A percentile compares a stretch with the other conserved stretches of the same genome.
Conservation (phyloP, 1,140 invertebrate species). For the Lycorma delicatula region DNA sequence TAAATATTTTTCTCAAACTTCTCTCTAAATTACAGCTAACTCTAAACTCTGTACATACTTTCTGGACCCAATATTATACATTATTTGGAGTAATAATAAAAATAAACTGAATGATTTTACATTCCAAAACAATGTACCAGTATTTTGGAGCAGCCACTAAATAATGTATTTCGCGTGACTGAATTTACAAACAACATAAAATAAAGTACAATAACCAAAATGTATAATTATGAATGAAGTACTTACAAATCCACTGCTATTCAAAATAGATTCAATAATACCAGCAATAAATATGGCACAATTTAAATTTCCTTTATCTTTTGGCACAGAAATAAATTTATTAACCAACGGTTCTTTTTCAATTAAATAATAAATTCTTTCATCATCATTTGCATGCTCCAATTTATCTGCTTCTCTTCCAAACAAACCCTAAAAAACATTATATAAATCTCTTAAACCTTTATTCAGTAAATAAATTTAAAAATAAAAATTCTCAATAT, state of each 20-base stretch:
- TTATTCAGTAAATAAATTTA: conserved; percentile 19
- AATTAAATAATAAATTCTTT: conserved; percentile 95
- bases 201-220: too few species aligned
- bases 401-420: conserved; percentile 97
- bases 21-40: too few species aligned
- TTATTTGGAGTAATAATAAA: too few species aligned
- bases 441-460: too few species aligned
- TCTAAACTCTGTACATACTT: too few species aligned
- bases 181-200: not conserved
- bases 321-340: conserved; percentile 94
- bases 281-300: conserved; percentile 98
- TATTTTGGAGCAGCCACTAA: not conserved
- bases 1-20: too few species aligned
- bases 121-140: not conserved
- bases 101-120: too few species aligned
- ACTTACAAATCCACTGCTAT: conserved; percentile 93
- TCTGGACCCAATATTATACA: too few species aligned
- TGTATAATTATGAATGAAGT: not conserved
- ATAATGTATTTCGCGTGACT: not conserved
- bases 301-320: conserved; percentile 94
- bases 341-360: conserved; percentile 97
- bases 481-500: conserved; percentile 8
- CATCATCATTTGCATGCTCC: conserved; percentile 97
- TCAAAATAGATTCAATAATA: conserved; percentile 92
- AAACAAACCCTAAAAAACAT: conserved; percentile 76